A percentile compares a stretch with the other conserved stretches of the same genome.
Evolutionary conservation across 2,797 vertebrate genomes (phyloP).

Genomic region (Coreius guichenoti): DNA sequence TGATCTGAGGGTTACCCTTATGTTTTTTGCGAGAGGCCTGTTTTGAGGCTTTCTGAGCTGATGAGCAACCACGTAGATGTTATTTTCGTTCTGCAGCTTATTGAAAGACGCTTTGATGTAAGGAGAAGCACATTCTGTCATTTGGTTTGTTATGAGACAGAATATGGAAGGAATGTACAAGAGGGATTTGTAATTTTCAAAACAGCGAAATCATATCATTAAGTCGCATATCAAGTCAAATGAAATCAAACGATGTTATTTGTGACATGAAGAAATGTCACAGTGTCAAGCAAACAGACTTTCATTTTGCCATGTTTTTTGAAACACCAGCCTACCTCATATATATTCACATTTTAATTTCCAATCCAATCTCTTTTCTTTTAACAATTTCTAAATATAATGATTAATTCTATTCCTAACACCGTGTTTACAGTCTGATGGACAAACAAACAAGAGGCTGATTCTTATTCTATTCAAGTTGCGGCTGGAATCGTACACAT

Average conservation of each 20-base stretch:
- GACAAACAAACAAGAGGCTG: conserved; percentile 42
- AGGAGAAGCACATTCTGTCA: conserved; percentile 53
- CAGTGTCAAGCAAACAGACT: conserved; percentile 14
- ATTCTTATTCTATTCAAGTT: conserved; percentile 43
- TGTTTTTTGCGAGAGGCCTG: conserved; percentile 34
- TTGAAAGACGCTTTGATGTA: conserved; percentile 43
- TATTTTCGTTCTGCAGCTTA: conserved; percentile 50
- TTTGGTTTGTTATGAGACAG: conserved; percentile 48
- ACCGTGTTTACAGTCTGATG: conserved; percentile 72
- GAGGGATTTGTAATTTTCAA: conserved; percentile 51
- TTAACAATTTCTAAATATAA: background rate
- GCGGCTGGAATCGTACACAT: conserved; percentile 74
- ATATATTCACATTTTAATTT: conserved; percentile 11
- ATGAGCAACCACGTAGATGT: conserved; percentile 38
- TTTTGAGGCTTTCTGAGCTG: conserved; percentile 44
- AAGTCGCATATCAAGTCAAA: conserved; percentile 44
- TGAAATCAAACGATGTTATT: conserved; percentile 48
- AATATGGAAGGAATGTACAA: conserved; percentile 26
- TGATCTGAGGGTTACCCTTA: conserved; percentile 55
- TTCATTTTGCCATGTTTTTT: background rate
- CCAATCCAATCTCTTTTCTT: background rate
- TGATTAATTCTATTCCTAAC: conserved; percentile 47
- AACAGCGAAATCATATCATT: conserved; percentile 53
- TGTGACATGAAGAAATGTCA: conserved; percentile 22
- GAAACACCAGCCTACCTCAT: background rate